Evolutionary conservation across 2,113 vertebrate species (phyloP).

Genomic region (Alexandromys fortis): DNA sequence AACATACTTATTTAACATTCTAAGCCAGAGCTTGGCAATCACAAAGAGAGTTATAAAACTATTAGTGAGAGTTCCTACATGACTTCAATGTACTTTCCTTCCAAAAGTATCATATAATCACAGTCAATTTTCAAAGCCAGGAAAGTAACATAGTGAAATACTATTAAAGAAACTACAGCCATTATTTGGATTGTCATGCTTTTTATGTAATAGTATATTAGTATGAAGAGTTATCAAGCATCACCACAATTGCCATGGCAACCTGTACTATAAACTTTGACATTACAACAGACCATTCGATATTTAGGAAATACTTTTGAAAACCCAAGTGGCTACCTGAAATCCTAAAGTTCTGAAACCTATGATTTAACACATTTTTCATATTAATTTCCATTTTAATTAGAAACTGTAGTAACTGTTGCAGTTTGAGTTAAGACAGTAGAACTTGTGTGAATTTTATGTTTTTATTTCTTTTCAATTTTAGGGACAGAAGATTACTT

Average conservation of each 20-base stretch:
- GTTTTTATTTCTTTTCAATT: neutral
- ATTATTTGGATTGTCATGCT: slow-evolving; percentile 12
- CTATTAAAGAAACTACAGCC: neutral
- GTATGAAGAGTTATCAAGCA: neutral
- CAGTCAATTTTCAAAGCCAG: neutral
- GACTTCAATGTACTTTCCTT: neutral
- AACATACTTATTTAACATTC: neutral
- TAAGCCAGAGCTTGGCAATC: neutral
- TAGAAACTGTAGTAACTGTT: neutral
- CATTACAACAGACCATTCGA: neutral
- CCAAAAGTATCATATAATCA: neutral
- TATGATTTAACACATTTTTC: neutral
- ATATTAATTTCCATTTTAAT: neutral
- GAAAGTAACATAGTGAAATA: neutral
- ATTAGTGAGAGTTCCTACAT: neutral
- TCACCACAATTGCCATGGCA: neutral
- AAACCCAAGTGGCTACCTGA: neutral
- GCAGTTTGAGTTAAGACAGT: neutral
- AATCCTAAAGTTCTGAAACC: neutral
- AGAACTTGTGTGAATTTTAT: neutral
- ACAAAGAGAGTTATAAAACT: neutral
- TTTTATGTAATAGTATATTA: neutral
- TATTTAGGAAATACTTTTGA: neutral
- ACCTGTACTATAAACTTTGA: neutral
- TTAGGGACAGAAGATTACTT: neutral